phyloP scores from a whole-genome alignment of 2,113 vertebrate species.

The Carettochelys insculpta region DNA sequence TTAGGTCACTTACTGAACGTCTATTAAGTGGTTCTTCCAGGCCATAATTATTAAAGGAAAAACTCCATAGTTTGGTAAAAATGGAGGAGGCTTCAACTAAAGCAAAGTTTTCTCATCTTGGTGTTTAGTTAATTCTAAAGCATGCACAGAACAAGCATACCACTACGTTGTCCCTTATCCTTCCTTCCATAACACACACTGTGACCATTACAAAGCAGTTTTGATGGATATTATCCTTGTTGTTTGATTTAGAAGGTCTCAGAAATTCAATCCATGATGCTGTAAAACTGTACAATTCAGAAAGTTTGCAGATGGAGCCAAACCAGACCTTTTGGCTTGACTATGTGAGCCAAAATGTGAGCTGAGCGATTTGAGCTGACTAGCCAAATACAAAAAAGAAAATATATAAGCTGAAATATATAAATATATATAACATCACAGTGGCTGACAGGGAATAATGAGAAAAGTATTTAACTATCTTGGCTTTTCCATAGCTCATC shows the following conservation, averaged over 20 bases:
- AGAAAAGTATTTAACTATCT: too few species aligned
- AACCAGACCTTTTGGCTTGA: conserved; percentile 63
- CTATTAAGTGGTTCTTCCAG: background rate
- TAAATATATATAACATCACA: background rate
- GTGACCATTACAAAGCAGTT: background rate
- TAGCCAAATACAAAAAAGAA: conserved; percentile 56
- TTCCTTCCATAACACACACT: background rate
- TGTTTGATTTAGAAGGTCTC: conserved; percentile 47
- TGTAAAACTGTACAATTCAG: conserved; percentile 19
- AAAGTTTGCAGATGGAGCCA: conserved; percentile 48
- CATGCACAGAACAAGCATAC: background rate
- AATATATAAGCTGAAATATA: background rate
- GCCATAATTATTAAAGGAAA: background rate
- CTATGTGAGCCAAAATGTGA: conserved; percentile 48
- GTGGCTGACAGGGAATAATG: too few species aligned
- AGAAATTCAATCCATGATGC: conserved; percentile 64
- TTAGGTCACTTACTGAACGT: background rate
- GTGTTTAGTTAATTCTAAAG: background rate
- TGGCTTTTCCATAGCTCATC: too few species aligned
- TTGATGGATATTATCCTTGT: conserved; percentile 22
- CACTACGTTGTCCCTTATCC: background rate
- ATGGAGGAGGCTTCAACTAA: background rate
- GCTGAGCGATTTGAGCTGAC: conserved; percentile 57
- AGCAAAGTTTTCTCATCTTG: background rate
- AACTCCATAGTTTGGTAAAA: background rate